Evolutionary conservation across 2,797 vertebrate genomes (phyloP), one percentile per base, ranked within the genome.

Genomic region (Diplodus sargus): DNA sequence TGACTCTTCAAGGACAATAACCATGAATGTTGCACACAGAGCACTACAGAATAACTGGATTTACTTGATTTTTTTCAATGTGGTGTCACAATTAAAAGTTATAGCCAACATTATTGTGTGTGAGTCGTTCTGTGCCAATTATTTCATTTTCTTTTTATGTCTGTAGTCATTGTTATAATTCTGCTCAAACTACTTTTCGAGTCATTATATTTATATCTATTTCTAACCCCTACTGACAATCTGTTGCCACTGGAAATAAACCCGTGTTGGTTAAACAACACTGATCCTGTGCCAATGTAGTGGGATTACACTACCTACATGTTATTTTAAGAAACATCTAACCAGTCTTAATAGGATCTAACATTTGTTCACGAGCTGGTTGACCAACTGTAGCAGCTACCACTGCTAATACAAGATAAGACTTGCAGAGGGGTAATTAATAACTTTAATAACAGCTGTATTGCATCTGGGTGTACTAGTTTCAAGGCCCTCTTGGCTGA

Each of bases 21-120:
- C 83, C 52, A 83, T 89, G 90, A 92, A 94, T 94, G 93, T 94
- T 89, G 81, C 85, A 93, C 87, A 89, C 83, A 81, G 79, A 91
- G 87, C 91, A 93, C 91, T 92, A 91, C 82, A 87, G 76, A 90
- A 86, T 69, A 89, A 92, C 94, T 94, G 94, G 93, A 89, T 90
- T 92, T 94, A 94, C 93, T 94, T 94, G 93, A 94, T 89, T 89
- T 89, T 81, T 90, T 79, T 73, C 86, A 87, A 85, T 93, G 88
- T 90, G 85, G 87, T 82, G 83, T 91, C 89, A 90, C 88, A 89
- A 94, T 88, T 88, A 92, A 93, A 93, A 75, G 49, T 51, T 88
- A 87, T 68, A 81, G 84, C 78, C 68, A 7, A 82, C n/a, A 4
- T 8, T 39, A 11, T 34, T 84, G 69, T 68, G 45, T 82, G 7